Conservation (phyloP, 2,888 invertebrate species). For the Drosophila affinis region DNA sequence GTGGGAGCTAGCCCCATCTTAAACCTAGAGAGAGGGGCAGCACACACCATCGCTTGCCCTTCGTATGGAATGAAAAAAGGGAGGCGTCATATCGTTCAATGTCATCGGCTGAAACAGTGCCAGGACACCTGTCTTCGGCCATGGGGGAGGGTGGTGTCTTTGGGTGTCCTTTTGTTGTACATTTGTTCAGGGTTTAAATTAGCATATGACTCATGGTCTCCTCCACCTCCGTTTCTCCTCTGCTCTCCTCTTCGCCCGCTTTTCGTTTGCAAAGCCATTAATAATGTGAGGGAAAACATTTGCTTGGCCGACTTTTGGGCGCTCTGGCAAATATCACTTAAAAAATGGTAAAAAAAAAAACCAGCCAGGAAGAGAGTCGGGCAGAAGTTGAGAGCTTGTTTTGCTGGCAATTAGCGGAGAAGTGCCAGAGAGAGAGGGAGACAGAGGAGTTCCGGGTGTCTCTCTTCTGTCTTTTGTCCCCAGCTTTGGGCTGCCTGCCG, state of each 20-base stretch:
- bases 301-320: conserved; percentile 57
- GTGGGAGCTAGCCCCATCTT: conserved; percentile 1
- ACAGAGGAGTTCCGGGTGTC: conserved; percentile 2
- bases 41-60: conserved; percentile 42
- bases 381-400: conserved; percentile 33
- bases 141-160: no score
- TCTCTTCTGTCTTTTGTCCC: background rate
- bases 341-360: conserved; percentile 55
- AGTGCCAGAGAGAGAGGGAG: background rate
- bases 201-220: conserved; percentile 69
- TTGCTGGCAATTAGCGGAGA: conserved; percentile 59
- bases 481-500: conserved; percentile 3
- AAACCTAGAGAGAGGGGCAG: background rate
- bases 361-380: background rate
- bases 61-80: conserved; percentile 5
- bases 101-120: conserved; percentile 39
- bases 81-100: conserved; percentile 55
- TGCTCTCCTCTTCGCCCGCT: background rate
- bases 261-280: conserved; percentile 66
- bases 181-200: conserved; percentile 52
- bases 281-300: conserved; percentile 56
- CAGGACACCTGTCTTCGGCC: no score
- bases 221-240: no score
- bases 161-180: conserved; percentile 40
- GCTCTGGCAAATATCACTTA: conserved; percentile 63